Percentiles rank a stretch among this genome's conserved stretches.
These are phyloP conservation scores for Drosophila peninsularis DNA, from an alignment of 2,888 invertebrate species.

Conservation along the genomic window DNA sequence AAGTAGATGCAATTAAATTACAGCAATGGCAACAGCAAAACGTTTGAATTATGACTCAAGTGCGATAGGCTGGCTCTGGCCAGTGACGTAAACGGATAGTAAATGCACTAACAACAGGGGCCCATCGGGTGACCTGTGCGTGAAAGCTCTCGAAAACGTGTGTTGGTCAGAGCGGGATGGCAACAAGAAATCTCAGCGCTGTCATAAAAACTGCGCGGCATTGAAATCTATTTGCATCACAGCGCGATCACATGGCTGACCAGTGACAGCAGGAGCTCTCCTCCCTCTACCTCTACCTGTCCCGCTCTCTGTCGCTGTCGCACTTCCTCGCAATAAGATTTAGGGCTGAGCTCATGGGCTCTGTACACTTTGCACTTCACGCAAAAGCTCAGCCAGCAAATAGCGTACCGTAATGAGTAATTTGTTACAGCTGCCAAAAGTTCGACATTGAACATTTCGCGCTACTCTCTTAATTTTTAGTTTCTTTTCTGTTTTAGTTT, in stretches of 20 bases:
- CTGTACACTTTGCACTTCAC: too few relatives aligned
- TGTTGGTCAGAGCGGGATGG: slow-evolving; percentile 2
- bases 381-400: slow-evolving; percentile 17
- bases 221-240: slow-evolving; percentile 61
- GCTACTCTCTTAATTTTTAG: slow-evolving; percentile 18
- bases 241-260: slow-evolving; percentile 52
- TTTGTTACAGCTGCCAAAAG: slow-evolving; percentile 24
- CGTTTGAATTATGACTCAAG: slow-evolving; percentile 14
- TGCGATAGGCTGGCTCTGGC: slow-evolving; percentile 1
- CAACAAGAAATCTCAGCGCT: slow-evolving; percentile 28
- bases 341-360: slow-evolving; percentile 27
- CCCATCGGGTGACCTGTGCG: slow-evolving; percentile 31
- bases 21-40: slow-evolving; percentile 26
- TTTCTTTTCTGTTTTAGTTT: slow-evolving; percentile 29
- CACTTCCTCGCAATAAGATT: background rate
- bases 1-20: slow-evolving; percentile 58
- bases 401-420: slow-evolving; percentile 17
- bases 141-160: slow-evolving; percentile 46
- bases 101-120: slow-evolving; percentile 19
- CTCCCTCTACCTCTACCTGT: background rate
- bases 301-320: background rate
- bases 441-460: slow-evolving; percentile 30
- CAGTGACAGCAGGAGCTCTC: slow-evolving; percentile 23
- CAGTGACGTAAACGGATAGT: slow-evolving; percentile 48
- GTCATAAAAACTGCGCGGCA: slow-evolving; percentile 48